These are phyloP conservation scores for Lasioglossum albipes DNA, from an alignment of 1,140 invertebrate species.

Conservation along the genomic window DNA sequence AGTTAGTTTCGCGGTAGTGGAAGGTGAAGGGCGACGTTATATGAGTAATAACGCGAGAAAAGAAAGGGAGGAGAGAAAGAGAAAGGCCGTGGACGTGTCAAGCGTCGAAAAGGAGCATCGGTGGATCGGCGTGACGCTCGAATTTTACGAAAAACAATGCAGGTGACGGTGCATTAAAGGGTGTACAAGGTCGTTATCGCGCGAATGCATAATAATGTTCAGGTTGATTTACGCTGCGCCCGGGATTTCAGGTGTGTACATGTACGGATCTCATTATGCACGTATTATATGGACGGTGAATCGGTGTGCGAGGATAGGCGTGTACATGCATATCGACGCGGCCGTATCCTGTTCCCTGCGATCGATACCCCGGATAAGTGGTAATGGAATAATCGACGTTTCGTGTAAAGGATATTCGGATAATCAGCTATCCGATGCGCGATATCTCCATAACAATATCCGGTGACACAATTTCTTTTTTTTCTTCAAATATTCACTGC, in stretches of 20 bases:
- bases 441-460: slow-evolving; percentile 55
- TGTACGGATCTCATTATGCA: slow-evolving; percentile 50
- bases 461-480: slow-evolving; percentile 49
- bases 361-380: slow-evolving; percentile 59
- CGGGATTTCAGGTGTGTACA: slow-evolving; percentile 48
- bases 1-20: neutral
- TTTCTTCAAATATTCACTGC: slow-evolving; percentile 12
- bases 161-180: slow-evolving; percentile 32
- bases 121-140: neutral
- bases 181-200: slow-evolving; percentile 25
- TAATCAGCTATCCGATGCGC: slow-evolving; percentile 49
- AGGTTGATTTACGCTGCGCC: slow-evolving; percentile 47
- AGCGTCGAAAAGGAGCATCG: neutral
- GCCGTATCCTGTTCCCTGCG: slow-evolving; percentile 39
- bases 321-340: slow-evolving; percentile 17
- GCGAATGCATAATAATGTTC: slow-evolving; percentile 45
- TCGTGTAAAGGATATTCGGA: slow-evolving; percentile 58
- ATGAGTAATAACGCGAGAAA: neutral
- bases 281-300: slow-evolving; percentile 36
- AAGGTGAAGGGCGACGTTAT: neutral
- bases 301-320: neutral
- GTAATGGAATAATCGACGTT: slow-evolving; percentile 65
- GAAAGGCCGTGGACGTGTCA: neutral
- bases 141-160: slow-evolving; percentile 16
- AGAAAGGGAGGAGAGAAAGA: neutral